phyloP scores from a whole-genome alignment of 2,888 invertebrate species.

The Cheilosia vernalis region DNA sequence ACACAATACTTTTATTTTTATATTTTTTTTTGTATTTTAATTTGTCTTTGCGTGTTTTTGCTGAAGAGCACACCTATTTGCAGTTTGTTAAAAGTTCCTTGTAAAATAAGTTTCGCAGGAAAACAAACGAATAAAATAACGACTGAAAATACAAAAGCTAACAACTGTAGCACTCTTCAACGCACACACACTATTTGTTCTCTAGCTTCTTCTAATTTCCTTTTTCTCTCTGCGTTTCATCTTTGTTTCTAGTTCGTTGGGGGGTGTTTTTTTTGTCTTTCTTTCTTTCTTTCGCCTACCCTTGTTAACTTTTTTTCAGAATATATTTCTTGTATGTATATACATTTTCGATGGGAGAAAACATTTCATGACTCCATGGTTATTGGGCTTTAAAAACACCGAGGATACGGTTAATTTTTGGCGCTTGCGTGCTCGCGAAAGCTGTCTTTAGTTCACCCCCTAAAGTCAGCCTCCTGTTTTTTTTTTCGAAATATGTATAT shows the following conservation, averaged over 20 bases:
- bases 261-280: not conserved
- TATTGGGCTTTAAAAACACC: not conserved
- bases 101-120: conserved; percentile 25
- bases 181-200: conserved; percentile 9
- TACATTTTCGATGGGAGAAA: conserved; percentile 8
- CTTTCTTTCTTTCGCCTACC: not conserved
- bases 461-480: not conserved
- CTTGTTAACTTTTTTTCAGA: conserved; percentile 15
- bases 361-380: conserved; percentile 3
- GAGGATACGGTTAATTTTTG: not conserved
- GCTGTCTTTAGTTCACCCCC: not conserved
- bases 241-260: conserved; percentile 16
- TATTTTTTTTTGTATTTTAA: not conserved
- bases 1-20: not conserved
- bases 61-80: not conserved
- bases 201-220: conserved; percentile 15
- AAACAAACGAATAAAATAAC: conserved; percentile 32
- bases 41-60: not conserved
- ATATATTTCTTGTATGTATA: not conserved
- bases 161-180: conserved; percentile 38
- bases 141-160: conserved; percentile 33
- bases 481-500: not conserved
- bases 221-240: conserved; percentile 4
- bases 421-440: conserved; percentile 35
- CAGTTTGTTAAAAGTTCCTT: not conserved